These are phyloP conservation scores for Margarornis squamiger DNA, from an alignment of 2,797 vertebrate genomes.

Conservation along the genomic window DNA sequence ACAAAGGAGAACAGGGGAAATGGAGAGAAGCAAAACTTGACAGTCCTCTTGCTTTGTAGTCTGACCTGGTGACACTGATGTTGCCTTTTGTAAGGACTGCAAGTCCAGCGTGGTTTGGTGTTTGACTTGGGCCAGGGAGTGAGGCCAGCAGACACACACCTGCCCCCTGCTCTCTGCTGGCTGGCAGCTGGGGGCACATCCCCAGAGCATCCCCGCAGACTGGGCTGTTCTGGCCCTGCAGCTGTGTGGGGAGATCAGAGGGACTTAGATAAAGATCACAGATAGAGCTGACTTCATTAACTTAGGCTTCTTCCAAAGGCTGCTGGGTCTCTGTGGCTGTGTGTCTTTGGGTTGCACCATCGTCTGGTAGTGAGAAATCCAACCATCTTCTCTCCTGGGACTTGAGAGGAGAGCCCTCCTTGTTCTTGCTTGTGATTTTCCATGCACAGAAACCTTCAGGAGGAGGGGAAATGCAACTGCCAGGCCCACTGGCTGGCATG, in stretches of 20 bases:
- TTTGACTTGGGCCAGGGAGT: not conserved
- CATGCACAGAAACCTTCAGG: not conserved
- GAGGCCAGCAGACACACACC: not conserved
- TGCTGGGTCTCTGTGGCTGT: not conserved
- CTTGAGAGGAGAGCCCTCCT: not conserved
- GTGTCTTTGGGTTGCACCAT: not conserved
- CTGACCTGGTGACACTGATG: not conserved
- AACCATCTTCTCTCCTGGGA: not conserved
- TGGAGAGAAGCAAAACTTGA: accelerated
- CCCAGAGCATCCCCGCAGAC: not conserved
- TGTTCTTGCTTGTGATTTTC: accelerated
- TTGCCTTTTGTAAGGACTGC: not conserved
- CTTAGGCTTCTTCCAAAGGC: not conserved
- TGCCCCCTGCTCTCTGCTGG: not conserved
- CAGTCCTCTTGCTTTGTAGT: not conserved
- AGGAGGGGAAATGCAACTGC: not conserved
- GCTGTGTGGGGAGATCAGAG: slow-evolving; percentile 16
- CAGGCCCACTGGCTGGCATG: not conserved
- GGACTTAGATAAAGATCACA: not conserved
- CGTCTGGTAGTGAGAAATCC: not conserved
- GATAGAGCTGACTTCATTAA: not conserved
- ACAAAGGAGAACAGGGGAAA: not conserved
- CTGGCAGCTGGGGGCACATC: not conserved
- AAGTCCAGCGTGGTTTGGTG: not conserved
- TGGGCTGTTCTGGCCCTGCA: not conserved